Evolutionary conservation across 1,140 invertebrate genomes (phyloP).

Genomic region (Sitodiplosis mosellana): DNA sequence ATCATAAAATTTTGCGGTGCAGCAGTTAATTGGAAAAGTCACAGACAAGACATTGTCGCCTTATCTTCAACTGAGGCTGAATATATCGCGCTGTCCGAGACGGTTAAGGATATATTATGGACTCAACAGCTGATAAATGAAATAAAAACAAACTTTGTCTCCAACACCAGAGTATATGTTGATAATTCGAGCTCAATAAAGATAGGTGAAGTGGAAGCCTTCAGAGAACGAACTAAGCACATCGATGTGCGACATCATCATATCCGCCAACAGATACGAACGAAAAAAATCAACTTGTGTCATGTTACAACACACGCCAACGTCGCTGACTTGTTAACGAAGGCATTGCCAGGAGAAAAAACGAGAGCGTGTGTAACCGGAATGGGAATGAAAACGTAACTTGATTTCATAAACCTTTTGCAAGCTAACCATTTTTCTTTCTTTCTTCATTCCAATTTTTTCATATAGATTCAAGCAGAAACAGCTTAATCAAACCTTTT

Average conservation of each 20-base stretch:
- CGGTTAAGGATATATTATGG: slow-evolving; percentile 22
- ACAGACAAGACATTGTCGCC: slow-evolving; percentile 17
- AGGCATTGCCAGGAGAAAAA: slow-evolving; percentile 3
- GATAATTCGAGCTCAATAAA: slow-evolving; percentile 13
- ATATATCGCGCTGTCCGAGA: slow-evolving; percentile 20
- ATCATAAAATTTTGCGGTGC: slow-evolving; percentile 15
- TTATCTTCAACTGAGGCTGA: slow-evolving; percentile 24
- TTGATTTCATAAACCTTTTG: too few species aligned
- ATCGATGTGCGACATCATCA: slow-evolving; percentile 12
- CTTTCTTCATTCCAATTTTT: too few species aligned
- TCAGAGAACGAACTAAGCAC: slow-evolving; percentile 10
- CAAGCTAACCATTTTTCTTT: too few species aligned
- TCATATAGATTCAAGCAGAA: too few species aligned
- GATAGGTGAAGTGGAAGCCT: slow-evolving; percentile 6
- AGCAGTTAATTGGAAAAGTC: slow-evolving; percentile 15
- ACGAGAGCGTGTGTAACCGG: not conserved
- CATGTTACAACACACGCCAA: slow-evolving; percentile 10
- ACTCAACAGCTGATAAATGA: slow-evolving; percentile 13
- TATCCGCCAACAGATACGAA: slow-evolving; percentile 6
- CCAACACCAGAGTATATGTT: too few species aligned
- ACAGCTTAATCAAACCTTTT: too few species aligned
- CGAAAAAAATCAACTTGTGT: slow-evolving; percentile 5
- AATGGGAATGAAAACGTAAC: too few species aligned
- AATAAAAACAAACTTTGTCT: too few species aligned
- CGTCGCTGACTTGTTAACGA: slow-evolving; percentile 10